These are phyloP conservation scores for Drosophila imparisetae DNA, from an alignment of 2,888 invertebrate genomes.

Conservation along the genomic window DNA sequence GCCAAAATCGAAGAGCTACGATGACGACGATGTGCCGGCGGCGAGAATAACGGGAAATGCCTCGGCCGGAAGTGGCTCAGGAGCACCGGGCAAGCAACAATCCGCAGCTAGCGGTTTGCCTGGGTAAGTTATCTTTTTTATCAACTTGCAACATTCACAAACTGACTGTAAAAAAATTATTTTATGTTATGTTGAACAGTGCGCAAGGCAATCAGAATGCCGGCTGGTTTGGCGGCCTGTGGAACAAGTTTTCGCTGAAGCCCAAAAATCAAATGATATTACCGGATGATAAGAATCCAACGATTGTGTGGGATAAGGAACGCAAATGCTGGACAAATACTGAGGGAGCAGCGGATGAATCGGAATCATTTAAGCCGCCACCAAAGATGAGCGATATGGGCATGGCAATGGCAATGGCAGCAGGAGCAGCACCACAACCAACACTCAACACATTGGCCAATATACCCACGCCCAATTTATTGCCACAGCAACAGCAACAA, in stretches of 20 bases:
- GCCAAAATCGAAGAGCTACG: slow-evolving; percentile 85
- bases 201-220: slow-evolving; percentile 79
- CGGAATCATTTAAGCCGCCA: slow-evolving; percentile 88
- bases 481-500: slow-evolving; percentile 25
- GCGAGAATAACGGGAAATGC: slow-evolving; percentile 15
- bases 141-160: not conserved
- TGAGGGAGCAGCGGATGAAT: slow-evolving; percentile 86
- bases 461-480: slow-evolving; percentile 38
- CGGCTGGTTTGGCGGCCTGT: slow-evolving; percentile 95
- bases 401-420: slow-evolving; percentile 19
- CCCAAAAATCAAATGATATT: slow-evolving; percentile 98
- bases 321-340: slow-evolving; percentile 94
- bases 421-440: slow-evolving; percentile 2
- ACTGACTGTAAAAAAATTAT: not conserved
- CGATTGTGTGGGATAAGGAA: slow-evolving; percentile 96
- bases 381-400: slow-evolving; percentile 88
- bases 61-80: slow-evolving; percentile 10
- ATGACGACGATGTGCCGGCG: slow-evolving; percentile 71
- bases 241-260: slow-evolving; percentile 92
- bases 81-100: slow-evolving; percentile 36
- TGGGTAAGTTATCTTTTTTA: slow-evolving; percentile 45
- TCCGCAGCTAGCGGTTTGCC: slow-evolving; percentile 40
- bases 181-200: slow-evolving; percentile 29
- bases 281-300: slow-evolving; percentile 96
- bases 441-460: slow-evolving; percentile 36